Conservation (phyloP, 2,797 vertebrate species). For the Smutsia temminckii region DNA sequence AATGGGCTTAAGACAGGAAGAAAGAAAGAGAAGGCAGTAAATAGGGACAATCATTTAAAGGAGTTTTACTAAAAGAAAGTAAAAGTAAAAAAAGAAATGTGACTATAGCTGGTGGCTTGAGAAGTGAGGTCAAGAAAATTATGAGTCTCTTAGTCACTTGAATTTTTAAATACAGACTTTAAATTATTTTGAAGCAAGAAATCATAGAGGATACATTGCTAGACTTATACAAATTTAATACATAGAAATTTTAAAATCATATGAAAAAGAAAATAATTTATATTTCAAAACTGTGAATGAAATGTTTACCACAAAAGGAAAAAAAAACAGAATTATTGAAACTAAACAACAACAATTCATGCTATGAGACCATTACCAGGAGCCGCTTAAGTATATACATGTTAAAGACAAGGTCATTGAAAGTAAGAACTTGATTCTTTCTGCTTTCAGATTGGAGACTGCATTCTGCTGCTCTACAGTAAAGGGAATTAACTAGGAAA, state of each 20-base stretch:
- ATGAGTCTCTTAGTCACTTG: background rate
- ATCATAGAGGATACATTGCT: background rate
- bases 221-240: background rate
- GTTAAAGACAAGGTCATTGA: conserved; percentile 47
- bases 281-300: background rate
- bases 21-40: background rate
- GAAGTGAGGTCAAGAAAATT: background rate
- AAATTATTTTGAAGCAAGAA: background rate
- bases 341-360: background rate
- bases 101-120: background rate
- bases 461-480: background rate
- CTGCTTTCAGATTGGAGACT: background rate
- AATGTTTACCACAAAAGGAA: background rate
- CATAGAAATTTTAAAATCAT: background rate
- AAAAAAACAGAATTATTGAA: background rate
- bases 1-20: background rate
- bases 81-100: background rate
- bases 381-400: background rate
- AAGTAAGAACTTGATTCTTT: background rate
- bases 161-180: background rate
- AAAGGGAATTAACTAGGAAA: background rate
- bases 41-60: background rate
- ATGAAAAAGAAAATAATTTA: background rate
- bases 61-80: background rate
- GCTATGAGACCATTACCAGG: background rate